Conservation (phyloP, 2,113 vertebrate genomes). For the Dasyurus viverrinus region DNA sequence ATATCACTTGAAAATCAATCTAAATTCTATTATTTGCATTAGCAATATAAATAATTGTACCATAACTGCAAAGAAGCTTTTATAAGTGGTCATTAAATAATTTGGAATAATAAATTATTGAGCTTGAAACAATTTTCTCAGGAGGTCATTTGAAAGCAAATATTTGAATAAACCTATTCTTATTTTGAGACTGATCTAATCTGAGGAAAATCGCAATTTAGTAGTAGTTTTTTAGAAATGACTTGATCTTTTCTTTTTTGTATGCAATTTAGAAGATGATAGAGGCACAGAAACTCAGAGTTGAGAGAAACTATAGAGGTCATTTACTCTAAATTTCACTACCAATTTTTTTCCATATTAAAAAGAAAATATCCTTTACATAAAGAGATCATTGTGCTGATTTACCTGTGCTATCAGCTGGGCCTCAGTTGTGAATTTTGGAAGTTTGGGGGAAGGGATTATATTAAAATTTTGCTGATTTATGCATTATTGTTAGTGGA, state of each 20-base stretch:
- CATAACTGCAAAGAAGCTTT: not conserved
- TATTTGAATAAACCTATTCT: not conserved
- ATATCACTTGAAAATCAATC: constrained; percentile 15
- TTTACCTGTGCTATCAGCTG: not conserved
- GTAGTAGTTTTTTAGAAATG: constrained; percentile 13
- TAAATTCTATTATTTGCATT: not conserved
- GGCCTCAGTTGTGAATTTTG: not conserved
- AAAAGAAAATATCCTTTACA: not conserved
- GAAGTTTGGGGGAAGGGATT: too few relatives aligned
- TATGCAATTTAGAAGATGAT: not conserved
- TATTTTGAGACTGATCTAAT: not conserved
- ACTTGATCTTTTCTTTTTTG: constrained; percentile 5
- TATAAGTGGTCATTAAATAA: not conserved
- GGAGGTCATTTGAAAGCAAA: not conserved
- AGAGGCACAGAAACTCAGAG: not conserved
- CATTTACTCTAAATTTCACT: not conserved
- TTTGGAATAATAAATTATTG: not conserved
- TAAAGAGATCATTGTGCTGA: not conserved
- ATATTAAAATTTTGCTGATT: not conserved
- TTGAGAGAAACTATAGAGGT: not conserved
- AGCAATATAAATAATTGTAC: not conserved
- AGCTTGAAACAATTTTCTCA: not conserved
- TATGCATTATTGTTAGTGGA: not conserved
- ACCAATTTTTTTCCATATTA: not conserved
- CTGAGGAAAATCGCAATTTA: not conserved